phyloP scores from a whole-genome alignment of 2,888 invertebrate genomes.

The Terebella lapidaria region DNA sequence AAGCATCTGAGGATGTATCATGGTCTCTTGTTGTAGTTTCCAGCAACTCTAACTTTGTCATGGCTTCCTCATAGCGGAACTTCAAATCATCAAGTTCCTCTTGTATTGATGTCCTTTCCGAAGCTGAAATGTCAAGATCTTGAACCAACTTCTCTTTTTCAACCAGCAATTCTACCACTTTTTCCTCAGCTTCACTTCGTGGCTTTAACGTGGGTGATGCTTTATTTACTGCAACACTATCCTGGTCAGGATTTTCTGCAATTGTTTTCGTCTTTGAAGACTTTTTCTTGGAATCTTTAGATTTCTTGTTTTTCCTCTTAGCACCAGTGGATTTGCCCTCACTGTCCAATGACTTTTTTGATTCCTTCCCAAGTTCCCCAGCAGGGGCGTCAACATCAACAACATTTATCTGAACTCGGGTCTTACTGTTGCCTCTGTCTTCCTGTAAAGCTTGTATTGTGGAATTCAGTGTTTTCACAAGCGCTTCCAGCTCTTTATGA shows the following conservation, averaged over 20 bases:
- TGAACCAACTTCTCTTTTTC: constrained; percentile 6
- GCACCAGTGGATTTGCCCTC: no score
- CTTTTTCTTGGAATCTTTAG: neutral
- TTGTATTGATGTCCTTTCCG: neutral
- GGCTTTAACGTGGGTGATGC: no score
- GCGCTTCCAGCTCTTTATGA: neutral
- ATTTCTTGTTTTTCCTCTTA: no score
- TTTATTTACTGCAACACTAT: neutral
- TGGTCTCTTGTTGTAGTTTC: no score
- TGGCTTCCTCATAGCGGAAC: neutral
- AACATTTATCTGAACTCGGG: no score
- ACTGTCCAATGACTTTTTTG: no score
- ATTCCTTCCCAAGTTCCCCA: no score
- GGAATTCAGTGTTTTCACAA: neutral
- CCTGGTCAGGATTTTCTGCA: neutral
- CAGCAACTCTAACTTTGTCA: neutral
- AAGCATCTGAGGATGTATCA: no score
- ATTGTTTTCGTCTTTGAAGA: neutral
- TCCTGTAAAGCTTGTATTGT: neutral
- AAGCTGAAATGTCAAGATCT: neutral
- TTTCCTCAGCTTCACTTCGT: neutral
- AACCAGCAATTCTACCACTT: neutral
- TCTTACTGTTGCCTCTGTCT: no score
- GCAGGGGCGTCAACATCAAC: no score
- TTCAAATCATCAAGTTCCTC: constrained; percentile 6